Evolutionary conservation across 2,113 vertebrate genomes (phyloP), one percentile per base, ranked within the genome.

Genomic region (Amazona guildingii): DNA sequence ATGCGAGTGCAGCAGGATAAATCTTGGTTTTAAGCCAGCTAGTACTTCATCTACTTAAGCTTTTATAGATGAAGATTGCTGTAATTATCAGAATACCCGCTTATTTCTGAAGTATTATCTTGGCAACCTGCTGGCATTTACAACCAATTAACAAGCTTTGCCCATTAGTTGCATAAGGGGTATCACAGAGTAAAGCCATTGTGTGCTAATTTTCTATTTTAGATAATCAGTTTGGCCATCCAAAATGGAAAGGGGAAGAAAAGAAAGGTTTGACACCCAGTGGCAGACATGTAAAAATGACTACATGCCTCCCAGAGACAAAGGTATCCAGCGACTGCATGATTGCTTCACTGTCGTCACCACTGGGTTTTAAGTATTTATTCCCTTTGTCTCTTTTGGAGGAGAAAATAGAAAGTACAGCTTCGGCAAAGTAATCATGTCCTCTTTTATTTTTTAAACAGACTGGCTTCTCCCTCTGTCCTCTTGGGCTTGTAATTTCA

Each of bases 81-180:
- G 98, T 99, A 99, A 99, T 99, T 99, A 99, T 98, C 99, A 99
- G 98, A 99, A 98, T 99, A 99, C 99, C 99, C 99, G 99, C 99
- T 99, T 99, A 99, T 99, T 99, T 98, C 98, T 98, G 98, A 99
- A 99, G 98, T 98, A 98, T 99, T 98, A 99, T 99, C 99, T 98
- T 98, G 98, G 99, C 98, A 98, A 98, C 98, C 99, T 98, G 98
- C 98, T 99, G 98, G 98, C 98, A 98, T 99, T 99, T 99, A 98
- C 98, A 98, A 98, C 99, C 99, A 99, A 99, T 99, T 99, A 99
- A 99, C 98, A 98, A 98, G 99, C 98, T 97, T 98, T 98, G 98
- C 99, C 97, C 99, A 99, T 99, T 99, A 99, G 99, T 99, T 99
- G 99, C 98, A 98, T 98, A 98, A 98, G 98, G 97, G 98, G 98